Base-by-base conservation (phyloP, 2,113 vertebrate genomes). In the Bos indicus region DNA sequence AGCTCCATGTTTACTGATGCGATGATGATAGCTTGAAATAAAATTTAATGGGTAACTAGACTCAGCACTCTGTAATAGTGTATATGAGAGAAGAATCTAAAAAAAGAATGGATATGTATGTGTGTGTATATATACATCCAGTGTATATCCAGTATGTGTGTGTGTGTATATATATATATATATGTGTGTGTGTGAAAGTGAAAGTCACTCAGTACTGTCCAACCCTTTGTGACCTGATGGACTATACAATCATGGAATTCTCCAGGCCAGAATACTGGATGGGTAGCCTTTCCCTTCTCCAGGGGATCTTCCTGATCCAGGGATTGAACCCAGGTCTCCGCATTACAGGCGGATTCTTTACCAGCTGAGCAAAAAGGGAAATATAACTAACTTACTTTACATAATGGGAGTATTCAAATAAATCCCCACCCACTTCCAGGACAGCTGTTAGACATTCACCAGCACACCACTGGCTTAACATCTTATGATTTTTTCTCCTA, bases 151-250 rank as follows among this genome's bases (percentile, higher is more conserved):
- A n/a, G 15, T n/a, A 8, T n/a, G 33, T 64, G 62, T 64, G 62
- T n/a, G 7, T n/a, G 6, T 62, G 0, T 33, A 0, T 74, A 2
- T 21, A 5, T 40, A 0, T 57, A 3, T 56, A 1, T 60, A 6
- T 62, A 1, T 62, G 60, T 62, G 15, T 64, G 15, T 64, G 15
- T n/a, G 3, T n/a, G 33, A 71, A 71, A 71, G 64, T 71, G 67
- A 71, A 71, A 71, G 67, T 71, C 10, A 0, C n/a, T 71, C n/a
- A 40, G 67, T 71, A 21, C 4, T 71, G 67, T 71, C 67, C 0
- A 0, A 40, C 67, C 36, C 67, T 71, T 71, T 71, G 67, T 71
- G 67, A 71, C n/a, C 17, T 4, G 4, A 36, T 40, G 64, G 64
- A 71, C 64, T 71, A 23, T 71, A 36, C 17, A 71, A 9, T 36